Base-by-base conservation (phyloP, 35 echinoderm and acorn worm genomes). In the Ophioderma brevispina region DNA sequence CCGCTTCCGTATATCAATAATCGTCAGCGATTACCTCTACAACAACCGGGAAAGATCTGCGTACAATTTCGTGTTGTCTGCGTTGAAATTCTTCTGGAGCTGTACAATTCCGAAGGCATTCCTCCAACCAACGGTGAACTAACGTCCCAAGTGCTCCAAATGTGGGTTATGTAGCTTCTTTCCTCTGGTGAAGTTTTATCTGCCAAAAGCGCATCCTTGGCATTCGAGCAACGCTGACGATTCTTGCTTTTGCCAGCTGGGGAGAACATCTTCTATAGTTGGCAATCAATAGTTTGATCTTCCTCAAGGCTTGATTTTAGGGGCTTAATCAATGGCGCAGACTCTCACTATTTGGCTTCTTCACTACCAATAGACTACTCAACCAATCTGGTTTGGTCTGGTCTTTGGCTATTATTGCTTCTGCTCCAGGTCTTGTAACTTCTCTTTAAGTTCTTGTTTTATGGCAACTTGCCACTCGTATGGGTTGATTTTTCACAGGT, bases 51-150 rank as follows among this genome's bases (percentile, higher is more conserved):
- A 33, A 25, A 93, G 92, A 3, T 52, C 94, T 75, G n/a, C 88
- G 50, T 32, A 84, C 14, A 0, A 84, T 78, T 38, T 86, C 81
- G 37, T 91, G 88, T 32, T 91, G 92, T 81, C 81, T 39, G 30
- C 89, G 23, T 41, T 94, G 92, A 43, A 88, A 98, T n/a, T 94
- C 88, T 70, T 98, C 96, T 25, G 85, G 89, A 1, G 86, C 85
- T 1, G 76, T 94, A 11, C 2, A 31, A 98, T 70, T 75, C 89
- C 89, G 76, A 94, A 94, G 28, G 92, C 92, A 64, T 94, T 87
- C 21, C 92, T 40, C 79, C 79, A 88, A 88, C 96, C 96, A 94
- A 75, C 88, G 33, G 41, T 91, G 63, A 89, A 81, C 23, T 94
- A 94, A 64, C 92, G 81, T 32, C 92, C 89, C 77, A 79, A 90